Percentiles rank a stretch among this genome's conserved stretches.
phyloP scores from a whole-genome alignment of 1,140 invertebrate genomes.

The Drosophila dunni region DNA sequence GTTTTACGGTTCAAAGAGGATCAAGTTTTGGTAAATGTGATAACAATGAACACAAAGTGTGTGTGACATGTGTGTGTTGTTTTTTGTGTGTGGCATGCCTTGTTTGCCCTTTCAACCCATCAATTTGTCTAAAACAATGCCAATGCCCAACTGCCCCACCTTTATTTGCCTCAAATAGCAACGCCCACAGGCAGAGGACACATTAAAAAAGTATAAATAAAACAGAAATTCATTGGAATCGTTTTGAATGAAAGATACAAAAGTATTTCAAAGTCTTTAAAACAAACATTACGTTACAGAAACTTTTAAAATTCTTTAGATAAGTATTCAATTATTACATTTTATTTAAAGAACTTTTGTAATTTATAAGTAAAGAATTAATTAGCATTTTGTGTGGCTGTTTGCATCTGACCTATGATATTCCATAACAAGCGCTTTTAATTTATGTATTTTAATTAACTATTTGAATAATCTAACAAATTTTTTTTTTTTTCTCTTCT shows the following conservation, averaged over 20 bases:
- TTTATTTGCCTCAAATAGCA: constrained; percentile 33
- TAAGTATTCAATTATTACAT: no score
- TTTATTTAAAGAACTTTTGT: neutral
- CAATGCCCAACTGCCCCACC: constrained; percentile 10
- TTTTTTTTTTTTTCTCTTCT: neutral
- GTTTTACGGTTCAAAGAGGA: constrained; percentile 58
- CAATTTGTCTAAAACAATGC: constrained; percentile 56
- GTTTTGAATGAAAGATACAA: neutral
- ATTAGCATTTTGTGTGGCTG: neutral
- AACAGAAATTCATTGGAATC: constrained; percentile 9
- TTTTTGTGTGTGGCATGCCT: neutral
- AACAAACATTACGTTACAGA: no score
- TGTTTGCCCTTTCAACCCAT: constrained; percentile 34
- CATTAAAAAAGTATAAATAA: constrained; percentile 20
- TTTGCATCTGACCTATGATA: neutral
- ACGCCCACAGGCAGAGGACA: constrained; percentile 23
- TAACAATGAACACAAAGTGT: constrained; percentile 48
- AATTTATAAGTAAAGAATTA: neutral
- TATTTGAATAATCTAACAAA: neutral
- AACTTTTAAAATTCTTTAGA: no score
- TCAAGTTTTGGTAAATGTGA: constrained; percentile 54
- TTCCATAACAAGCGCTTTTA: neutral
- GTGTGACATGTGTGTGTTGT: neutral
- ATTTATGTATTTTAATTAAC: neutral
- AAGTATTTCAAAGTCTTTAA: no score